Evolutionary conservation across 2,797 vertebrate species (phyloP).

Genomic region (Macropodus opercularis): DNA sequence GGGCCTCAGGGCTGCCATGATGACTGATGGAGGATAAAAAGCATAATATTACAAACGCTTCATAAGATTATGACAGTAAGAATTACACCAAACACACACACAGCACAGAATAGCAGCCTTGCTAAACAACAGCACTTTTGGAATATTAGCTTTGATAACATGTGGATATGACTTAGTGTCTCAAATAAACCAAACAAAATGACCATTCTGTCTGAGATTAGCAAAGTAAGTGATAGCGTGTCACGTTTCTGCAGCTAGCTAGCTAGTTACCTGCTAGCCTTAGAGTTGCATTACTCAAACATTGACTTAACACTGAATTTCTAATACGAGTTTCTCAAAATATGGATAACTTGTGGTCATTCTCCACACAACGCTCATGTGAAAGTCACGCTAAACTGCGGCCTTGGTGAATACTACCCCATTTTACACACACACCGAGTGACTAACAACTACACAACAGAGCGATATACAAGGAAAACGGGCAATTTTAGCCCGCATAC

Average conservation of each 20-base stretch:
- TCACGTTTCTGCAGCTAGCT: not conserved
- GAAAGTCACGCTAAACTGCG: accelerated
- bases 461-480: accelerated
- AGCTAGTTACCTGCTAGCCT: constrained; percentile 26
- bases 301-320: too few relatives aligned
- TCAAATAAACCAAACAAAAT: not conserved
- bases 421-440: constrained; percentile 1
- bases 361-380: not conserved
- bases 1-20: constrained; percentile 93
- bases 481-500: not conserved
- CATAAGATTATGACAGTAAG: too few relatives aligned
- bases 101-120: too few relatives aligned
- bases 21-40: constrained; percentile 66
- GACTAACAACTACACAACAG: not conserved
- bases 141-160: too few relatives aligned
- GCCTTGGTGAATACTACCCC: not conserved
- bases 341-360: accelerated
- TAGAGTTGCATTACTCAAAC: not conserved
- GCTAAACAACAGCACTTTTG: too few relatives aligned
- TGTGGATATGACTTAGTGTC: too few relatives aligned
- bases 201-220: accelerated
- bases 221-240: accelerated
- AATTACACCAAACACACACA: too few relatives aligned
- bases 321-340: too few relatives aligned
- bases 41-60: too few relatives aligned